Base-by-base conservation (phyloP, 2,113 vertebrate species). In the Ammodytes marinus region DNA sequence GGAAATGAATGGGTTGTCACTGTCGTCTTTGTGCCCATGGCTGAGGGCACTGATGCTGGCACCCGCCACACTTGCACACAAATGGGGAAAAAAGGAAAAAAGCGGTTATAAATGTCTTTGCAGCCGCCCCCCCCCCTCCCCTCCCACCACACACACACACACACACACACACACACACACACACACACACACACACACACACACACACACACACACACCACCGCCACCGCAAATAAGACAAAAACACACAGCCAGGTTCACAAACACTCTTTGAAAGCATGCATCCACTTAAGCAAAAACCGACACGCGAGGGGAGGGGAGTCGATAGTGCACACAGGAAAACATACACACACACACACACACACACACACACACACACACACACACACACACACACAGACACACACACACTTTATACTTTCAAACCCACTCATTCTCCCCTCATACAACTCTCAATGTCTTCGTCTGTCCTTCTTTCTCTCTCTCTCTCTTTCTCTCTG, bases 1-100 rank as follows among this genome's bases (percentile, higher is more conserved):
- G 27, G 96, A 97, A 98, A 98, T 98, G 96, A 99, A 98, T 97
- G 97, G 96, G 95, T 97, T 97, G 97, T 97, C 96, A 96, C 95
- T 95, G 95, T 93, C 93, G 95, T 96, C 77, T 95, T 93, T 95
- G 87, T 93, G 95, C 96, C 95, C 95, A 95, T 94, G 95, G 95
- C 95, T 95, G 95, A 96, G 96, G 95, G 96, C 96, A 96, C 95
- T 96, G 96, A 96, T 96, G 96, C 96, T 97, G 95, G 96, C 96
- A 96, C 93, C 27, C 89, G 94, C 93, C 93, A 95, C 95, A 95
- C 96, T 95, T 93, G 94, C 96, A 95, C 95, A 95, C 94, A 94
- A 80, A 80, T 43, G 59, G n/a, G n/a, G 6, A 19, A 49, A 14
- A 61, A 59, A 76, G 71, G 68, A 80, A 69, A 78, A 55, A 27